Evolutionary conservation across 1,140 invertebrate species (phyloP), one percentile per base, ranked within the genome.

Genomic region (Brachystomella parvula): DNA sequence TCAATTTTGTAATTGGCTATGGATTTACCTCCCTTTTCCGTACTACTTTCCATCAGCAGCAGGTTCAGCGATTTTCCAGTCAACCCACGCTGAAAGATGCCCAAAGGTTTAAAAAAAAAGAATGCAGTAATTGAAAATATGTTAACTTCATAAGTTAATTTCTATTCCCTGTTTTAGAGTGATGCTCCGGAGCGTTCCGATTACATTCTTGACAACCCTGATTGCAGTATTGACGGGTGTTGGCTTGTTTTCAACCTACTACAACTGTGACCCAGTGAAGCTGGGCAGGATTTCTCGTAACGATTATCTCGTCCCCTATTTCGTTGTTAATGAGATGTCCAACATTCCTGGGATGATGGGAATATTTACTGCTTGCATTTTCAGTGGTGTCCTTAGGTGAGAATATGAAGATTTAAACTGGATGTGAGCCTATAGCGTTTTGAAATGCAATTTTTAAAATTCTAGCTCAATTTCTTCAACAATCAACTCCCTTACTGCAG

Each of bases 391-490:
- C 2, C 35, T 70, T 24, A 70, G 69, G 69, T 70, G 47, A 31
- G 24, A 21, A 62, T 3, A n/a, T n/a, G n/a, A n/a, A 12, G 21
- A 47, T 6, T 30, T 26, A 6, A 12, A 9, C n/a, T 24, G n/a
- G n/a, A n/a, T n/a, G n/a, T n/a, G n/a, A n/a, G n/a, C n/a, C 21
- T 31, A 9, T 28, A 39, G 24, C n/a, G 9, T 35, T 17, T 24
- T 15, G 15, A 6, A 53, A 29, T 24, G 3, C 9, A 6, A 59
- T 29, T 63, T 33, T 49, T n/a, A 39, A 44, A 61, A 49, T 35
- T 62, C 0, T 53, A 81, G 80, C 64, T 77, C 80, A 19, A 69
- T 81, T 3, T 81, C 79, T 0, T 81, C 80, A 15, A 76, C 76
- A 53, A 65, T 81, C 2, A 81, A 80, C 64, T 77, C 79, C 1